These are phyloP conservation scores for Synergus gifuensis DNA, from an alignment of 2,888 invertebrate genomes.

Conservation along the genomic window DNA sequence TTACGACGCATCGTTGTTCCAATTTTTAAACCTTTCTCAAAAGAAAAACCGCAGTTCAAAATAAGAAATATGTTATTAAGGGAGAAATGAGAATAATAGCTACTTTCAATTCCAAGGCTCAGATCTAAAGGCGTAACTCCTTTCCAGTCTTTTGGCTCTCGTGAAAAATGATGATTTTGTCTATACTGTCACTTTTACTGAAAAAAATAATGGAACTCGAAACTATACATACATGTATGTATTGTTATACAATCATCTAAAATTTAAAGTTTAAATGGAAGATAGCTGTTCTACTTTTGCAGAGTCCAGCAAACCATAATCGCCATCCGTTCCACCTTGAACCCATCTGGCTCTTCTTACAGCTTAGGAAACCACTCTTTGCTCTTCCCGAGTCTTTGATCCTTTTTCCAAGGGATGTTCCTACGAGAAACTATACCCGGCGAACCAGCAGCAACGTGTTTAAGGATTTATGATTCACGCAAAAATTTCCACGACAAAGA, in stretches of 20 bases:
- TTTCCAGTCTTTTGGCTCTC: not conserved
- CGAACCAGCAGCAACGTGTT: not conserved
- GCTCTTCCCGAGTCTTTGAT: not conserved
- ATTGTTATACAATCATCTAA: not conserved
- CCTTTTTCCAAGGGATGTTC: not conserved
- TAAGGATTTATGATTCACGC: not conserved
- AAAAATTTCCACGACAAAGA: not conserved
- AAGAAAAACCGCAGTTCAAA: not conserved
- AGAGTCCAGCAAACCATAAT: not conserved
- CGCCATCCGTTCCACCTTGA: not conserved
- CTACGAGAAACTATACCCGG: not conserved
- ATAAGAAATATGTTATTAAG: not conserved
- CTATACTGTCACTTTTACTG: too few relatives aligned
- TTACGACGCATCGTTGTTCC: slow-evolving; percentile 12
- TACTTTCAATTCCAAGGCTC: not conserved
- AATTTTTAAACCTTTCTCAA: not conserved
- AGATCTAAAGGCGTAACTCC: not conserved
- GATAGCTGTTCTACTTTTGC: too few relatives aligned
- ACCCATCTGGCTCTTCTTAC: slow-evolving; percentile 7
- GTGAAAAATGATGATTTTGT: not conserved
- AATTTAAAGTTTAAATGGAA: not conserved
- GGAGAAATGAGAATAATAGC: not conserved
- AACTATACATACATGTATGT: not conserved
- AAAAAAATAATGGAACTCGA: not conserved
- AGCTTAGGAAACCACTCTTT: not conserved